Base-by-base conservation (phyloP, 2,888 invertebrate species). In the Drosophila sordidula region DNA sequence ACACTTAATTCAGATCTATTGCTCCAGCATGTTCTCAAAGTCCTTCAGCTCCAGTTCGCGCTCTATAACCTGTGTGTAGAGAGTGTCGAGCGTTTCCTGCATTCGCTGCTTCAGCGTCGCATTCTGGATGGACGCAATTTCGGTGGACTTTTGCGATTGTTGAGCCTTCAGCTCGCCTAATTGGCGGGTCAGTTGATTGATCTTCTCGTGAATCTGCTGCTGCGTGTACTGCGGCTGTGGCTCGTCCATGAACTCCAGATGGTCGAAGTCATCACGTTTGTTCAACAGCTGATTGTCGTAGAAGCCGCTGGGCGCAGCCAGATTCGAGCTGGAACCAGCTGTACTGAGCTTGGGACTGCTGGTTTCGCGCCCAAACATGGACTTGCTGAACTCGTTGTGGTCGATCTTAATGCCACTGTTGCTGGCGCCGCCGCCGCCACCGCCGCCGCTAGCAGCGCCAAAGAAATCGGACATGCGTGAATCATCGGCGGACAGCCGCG, bases 71-170 rank as follows among this genome's bases (percentile, higher is more conserved):
- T 97, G 96, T 83, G 96, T 95, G 71, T 96, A 93, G 11, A 98
- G 92, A 81, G 95, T 95, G 75, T 97, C 96, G 26, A 98, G 92
- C 54, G 95, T 96, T 75, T 96, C 96, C 90, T 96, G 95, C 91
- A 98, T 96, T 56, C 98, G 93, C 91, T 97, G 96, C 49, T 96
- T 93, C 12, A 98, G 92, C 11, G 97, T 96, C 70, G 95, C 93
- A 91, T 98, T 98, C 90, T 97, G 97, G 90, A 97, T 97, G 46
- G 95, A 96, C 22, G 96, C 95, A 69, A 98, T 95, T 92, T 97
- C 97, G 75, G 95, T 94, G 85, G 97, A 97, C 73, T 97, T 97
- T 81, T 96, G 95, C 58, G 95, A 94, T 67, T 96, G 93, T 51
- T 96, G 94, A 39, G 95, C 94, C 83, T 95, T 95, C 14, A 98